phyloP scores from a whole-genome alignment of 2,113 vertebrate genomes.

The Hemiprocne comata region DNA sequence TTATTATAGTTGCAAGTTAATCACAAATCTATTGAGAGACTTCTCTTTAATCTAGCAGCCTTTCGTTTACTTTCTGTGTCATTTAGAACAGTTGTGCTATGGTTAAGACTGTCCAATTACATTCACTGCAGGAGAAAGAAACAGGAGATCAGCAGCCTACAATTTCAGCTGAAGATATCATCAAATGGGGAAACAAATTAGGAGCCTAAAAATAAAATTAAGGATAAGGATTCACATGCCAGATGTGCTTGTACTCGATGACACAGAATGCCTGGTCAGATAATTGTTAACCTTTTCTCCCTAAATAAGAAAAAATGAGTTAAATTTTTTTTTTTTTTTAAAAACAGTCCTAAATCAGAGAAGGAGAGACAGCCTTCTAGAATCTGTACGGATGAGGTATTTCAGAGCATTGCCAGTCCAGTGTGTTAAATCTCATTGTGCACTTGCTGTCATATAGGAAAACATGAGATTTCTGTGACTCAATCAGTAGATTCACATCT shows the following conservation, averaged over 20 bases:
- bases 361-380: not conserved
- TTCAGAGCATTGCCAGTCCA: not conserved
- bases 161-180: conserved; percentile 64
- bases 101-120: conserved; percentile 71
- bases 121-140: conserved; percentile 73
- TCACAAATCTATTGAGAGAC: conserved; percentile 73
- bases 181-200: conserved; percentile 76
- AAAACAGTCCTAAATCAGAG: not conserved
- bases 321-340: not conserved
- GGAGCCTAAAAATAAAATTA: conserved; percentile 77
- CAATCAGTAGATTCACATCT: not conserved
- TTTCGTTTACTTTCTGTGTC: conserved; percentile 57
- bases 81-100: conserved; percentile 30
- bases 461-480: not conserved
- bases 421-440: not conserved
- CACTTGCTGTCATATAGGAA: not conserved
- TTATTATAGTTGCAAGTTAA: conserved; percentile 74
- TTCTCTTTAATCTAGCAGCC: conserved; percentile 63
- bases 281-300: conserved; percentile 56
- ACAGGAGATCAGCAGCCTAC: conserved; percentile 56
- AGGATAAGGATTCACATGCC: conserved; percentile 66
- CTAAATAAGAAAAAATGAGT: not conserved
- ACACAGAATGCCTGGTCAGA: conserved; percentile 57
- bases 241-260: conserved; percentile 64
- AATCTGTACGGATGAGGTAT: fast-evolving